Base-by-base conservation (phyloP, 2,113 vertebrate genomes). In the Mola mola region DNA sequence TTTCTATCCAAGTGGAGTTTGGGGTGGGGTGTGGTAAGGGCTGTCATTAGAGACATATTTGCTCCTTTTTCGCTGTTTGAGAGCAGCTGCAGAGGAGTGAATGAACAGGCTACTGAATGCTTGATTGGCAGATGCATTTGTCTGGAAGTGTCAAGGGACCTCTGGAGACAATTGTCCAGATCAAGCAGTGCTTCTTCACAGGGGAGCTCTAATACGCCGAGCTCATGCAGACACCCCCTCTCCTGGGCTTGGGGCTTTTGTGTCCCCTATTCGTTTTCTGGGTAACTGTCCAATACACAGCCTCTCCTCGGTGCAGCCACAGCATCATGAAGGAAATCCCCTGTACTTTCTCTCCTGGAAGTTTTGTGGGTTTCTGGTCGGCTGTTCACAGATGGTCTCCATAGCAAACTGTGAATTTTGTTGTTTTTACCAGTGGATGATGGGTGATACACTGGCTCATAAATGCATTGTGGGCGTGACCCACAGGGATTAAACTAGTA, bases 51-150 rank as follows among this genome's bases (percentile, higher is more conserved):
- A 75, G 81, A 82, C 70, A 42, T 62, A 72, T 84, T 77, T 83
- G 50, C 49, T 29, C 31, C 62, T 75, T 69, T 79, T 60, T 66
- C 28, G 25, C 49, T 19, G 51, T 53, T 61, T 22, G 55, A 47
- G 66, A 72, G 78, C 89, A 89, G 89, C 89, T 89, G 90, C 76
- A 48, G 46, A 69, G 57, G 72, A 73, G 51, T 84, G 78, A 84
- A 85, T 83, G 77, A 61, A 71, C 22, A 0, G 33, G 28, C 71
- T 36, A 3, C 66, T 80, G 74, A 87, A 80, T 81, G 84, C 72
- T 64, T 91, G 89, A 91, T 84, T 90, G 89, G 84, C 88, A 78
- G 79, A 62, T 52, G 59, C 66, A 61, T 84, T 88, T 88, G 80
- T 89, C 53, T 78, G 57, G 36, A 46, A 53, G 78, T 80, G 77